Evolutionary conservation across 2,113 vertebrate species (phyloP).

Genomic region (Elgaria multicarinata): DNA sequence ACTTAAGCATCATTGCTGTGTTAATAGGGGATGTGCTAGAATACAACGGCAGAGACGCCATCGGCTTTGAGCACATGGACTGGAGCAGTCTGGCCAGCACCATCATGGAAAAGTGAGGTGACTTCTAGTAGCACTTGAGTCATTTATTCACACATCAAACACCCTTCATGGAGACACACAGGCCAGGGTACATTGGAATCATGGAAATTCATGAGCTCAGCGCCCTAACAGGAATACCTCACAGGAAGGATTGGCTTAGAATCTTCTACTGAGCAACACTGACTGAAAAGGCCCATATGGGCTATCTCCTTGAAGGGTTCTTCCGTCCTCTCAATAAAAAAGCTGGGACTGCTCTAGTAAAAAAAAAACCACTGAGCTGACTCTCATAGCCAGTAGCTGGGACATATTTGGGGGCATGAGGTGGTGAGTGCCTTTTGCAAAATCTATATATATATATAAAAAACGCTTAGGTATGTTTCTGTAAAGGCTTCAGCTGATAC

Average conservation of each 20-base stretch:
- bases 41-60: constrained; percentile 45
- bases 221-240: background rate
- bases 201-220: background rate
- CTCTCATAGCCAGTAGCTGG: too few species aligned
- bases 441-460: too few species aligned
- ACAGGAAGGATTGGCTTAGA: background rate
- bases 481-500: too few species aligned
- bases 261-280: too few species aligned
- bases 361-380: background rate
- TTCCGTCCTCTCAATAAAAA: background rate
- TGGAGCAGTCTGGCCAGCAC: background rate
- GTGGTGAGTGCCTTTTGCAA: background rate
- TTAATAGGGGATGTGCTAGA: constrained; percentile 55
- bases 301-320: background rate
- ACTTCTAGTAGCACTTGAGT: background rate
- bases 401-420: too few species aligned
- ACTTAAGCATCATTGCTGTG: constrained; percentile 50
- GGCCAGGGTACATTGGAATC: background rate
- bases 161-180: background rate
- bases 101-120: background rate
- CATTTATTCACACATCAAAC: background rate
- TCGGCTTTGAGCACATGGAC: constrained; percentile 24
- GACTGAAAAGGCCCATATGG: background rate
- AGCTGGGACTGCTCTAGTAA: background rate
- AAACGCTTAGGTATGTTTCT: too few species aligned